These are phyloP conservation scores for Sparidentex hasta DNA, from an alignment of 2,797 vertebrate genomes.

Conservation along the genomic window DNA sequence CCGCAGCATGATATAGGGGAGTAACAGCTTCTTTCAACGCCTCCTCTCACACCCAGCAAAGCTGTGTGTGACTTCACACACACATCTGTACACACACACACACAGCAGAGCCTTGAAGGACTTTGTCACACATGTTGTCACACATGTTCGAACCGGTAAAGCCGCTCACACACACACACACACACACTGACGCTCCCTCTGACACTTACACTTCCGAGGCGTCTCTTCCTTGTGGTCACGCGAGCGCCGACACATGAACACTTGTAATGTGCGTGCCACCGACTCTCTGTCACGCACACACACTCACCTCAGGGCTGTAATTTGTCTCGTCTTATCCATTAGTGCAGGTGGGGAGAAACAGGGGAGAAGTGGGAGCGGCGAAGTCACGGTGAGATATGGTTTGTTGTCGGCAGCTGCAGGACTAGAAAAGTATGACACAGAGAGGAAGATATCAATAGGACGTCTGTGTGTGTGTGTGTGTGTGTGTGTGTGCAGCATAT, in stretches of 20 bases:
- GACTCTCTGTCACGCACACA: slow-evolving; percentile 11
- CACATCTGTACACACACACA: slow-evolving; percentile 39
- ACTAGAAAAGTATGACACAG: slow-evolving; percentile 21
- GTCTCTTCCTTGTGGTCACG: slow-evolving; percentile 39
- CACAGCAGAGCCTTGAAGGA: slow-evolving; percentile 35
- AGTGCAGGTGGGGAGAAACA: slow-evolving; percentile 52
- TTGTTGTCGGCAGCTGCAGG: slow-evolving; percentile 41
- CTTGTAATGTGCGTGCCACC: neutral
- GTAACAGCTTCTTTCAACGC: slow-evolving; percentile 42
- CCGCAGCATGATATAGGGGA: neutral
- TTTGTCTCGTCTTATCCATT: slow-evolving; percentile 78
- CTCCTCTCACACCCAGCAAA: slow-evolving; percentile 47
- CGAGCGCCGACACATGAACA: slow-evolving; percentile 28
- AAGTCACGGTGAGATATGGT: slow-evolving; percentile 37
- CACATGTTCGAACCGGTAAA: slow-evolving; percentile 62
- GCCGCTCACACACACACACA: slow-evolving; percentile 28
- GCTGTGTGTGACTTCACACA: slow-evolving; percentile 57
- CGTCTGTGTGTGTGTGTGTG: too few relatives aligned
- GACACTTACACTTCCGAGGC: slow-evolving; percentile 49
- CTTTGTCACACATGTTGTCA: slow-evolving; percentile 35
- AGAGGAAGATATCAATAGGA: slow-evolving; percentile 29
- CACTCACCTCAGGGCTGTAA: slow-evolving; percentile 65
- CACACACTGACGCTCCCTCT: slow-evolving; percentile 12
- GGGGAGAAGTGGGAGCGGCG: slow-evolving; percentile 46
- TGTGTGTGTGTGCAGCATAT: slow-evolving; percentile 14